Evolutionary conservation across 2,113 vertebrate species (phyloP), one percentile per base, ranked within the genome.

Genomic region (Paratilapia polleni): DNA sequence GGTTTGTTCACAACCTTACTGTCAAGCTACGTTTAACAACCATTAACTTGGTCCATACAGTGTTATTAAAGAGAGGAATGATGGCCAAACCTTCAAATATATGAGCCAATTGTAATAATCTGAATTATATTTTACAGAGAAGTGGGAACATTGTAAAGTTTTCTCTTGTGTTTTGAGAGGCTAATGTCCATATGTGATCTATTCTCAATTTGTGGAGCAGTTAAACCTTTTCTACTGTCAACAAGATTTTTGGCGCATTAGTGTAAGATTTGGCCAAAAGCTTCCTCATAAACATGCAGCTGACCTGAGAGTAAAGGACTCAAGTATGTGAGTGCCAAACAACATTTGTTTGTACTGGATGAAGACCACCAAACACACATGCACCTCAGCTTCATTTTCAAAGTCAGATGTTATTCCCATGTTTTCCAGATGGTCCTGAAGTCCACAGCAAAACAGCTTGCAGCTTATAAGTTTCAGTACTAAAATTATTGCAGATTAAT

Each of bases 341-440:
- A 83, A 41, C 47, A 15, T 76, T 78, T 83, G 85, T 92, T 93
- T 88, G 82, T 59, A 54, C 84, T 93, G 93, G 83, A 84, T 20
- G 26, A 31, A 60, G 24, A 84, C 62, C 66, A 57, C 56, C 56
- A 81, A 80, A 83, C 87, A 87, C 88, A 89, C 76, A 79, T 59
- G 22, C 49, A 84, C 73, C 52, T 84, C 83, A 14, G 24, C 66
- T 84, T 63, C 19, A 68, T 84, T 86, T 64, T 75, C 78, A 58
- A 11, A 61, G 75, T 87, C 80, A 82, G 31, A 84, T 89, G 90
- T 92, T 89, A 41, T 86, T 82, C 80, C 84, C 86, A 63, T 80
- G 20, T 89, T 93, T 74, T 87, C 85, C 93, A 95, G 92, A 93
- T 93, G 92, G 75, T 38, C 24, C 68, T 81, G 52, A 84, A 57